Evolutionary conservation across 2,797 vertebrate species (phyloP).

Genomic region (Petrocephalus sullivani): DNA sequence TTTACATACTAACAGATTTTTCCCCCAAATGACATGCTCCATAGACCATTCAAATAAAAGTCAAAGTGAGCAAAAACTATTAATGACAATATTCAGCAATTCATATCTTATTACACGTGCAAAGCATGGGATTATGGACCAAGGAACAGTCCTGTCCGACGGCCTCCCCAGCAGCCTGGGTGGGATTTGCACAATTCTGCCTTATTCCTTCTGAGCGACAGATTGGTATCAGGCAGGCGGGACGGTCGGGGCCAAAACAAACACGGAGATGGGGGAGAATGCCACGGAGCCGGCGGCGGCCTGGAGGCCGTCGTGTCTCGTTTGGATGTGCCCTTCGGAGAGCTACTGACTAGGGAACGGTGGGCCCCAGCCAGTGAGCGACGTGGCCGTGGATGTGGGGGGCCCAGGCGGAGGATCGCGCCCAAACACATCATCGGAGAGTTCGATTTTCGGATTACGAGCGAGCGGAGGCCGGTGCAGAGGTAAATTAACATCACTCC

Average conservation of each 20-base stretch:
- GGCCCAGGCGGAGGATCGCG: background rate
- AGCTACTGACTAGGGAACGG: background rate
- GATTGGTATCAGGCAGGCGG: background rate
- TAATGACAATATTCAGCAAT: background rate
- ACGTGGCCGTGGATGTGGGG: background rate
- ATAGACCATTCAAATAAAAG: background rate
- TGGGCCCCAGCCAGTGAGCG: background rate
- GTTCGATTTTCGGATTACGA: background rate
- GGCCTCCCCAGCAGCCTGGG: background rate
- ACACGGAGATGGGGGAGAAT: background rate
- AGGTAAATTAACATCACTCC: background rate
- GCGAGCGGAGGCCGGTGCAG: background rate
- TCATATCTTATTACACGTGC: background rate
- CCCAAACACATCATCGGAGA: background rate
- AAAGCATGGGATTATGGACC: background rate
- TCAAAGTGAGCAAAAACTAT: background rate
- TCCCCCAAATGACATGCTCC: background rate
- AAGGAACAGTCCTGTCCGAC: background rate
- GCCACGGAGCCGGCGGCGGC: background rate
- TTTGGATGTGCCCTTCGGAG: background rate
- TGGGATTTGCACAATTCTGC: background rate
- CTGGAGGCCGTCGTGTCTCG: background rate
- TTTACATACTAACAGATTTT: background rate
- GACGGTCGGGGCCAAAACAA: background rate
- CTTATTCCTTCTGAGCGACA: background rate